These are phyloP conservation scores for Benthosema pterotum DNA, from an alignment of 2,797 vertebrate genomes.

Conservation along the genomic window DNA sequence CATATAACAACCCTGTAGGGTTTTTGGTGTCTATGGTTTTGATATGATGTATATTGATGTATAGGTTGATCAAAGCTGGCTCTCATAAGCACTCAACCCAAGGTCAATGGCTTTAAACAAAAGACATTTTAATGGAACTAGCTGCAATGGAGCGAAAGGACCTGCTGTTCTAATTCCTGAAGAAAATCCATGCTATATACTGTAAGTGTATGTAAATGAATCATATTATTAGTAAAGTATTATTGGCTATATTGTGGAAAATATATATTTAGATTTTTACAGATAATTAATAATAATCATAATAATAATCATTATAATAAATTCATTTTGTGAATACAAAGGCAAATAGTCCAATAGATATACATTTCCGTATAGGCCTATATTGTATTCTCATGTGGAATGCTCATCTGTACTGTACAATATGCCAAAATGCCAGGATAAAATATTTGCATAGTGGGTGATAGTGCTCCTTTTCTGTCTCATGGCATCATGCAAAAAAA, in stretches of 20 bases:
- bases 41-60: too few relatives aligned
- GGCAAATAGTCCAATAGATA: not conserved
- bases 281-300: not conserved
- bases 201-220: not conserved
- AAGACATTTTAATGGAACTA: not conserved
- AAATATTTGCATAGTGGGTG: not conserved
- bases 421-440: too few relatives aligned
- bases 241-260: too few relatives aligned
- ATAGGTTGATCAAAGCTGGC: not conserved
- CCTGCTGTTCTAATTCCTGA: not conserved
- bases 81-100: not conserved
- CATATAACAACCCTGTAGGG: too few relatives aligned
- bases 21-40: too few relatives aligned
- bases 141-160: not conserved
- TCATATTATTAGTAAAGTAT: not conserved
- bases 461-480: not conserved
- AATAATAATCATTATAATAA: not conserved
- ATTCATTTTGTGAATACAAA: not conserved
- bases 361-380: too few relatives aligned
- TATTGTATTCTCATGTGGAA: too few relatives aligned
- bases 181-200: not conserved
- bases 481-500: slow-evolving; percentile 20
- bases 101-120: not conserved
- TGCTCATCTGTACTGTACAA: too few relatives aligned
- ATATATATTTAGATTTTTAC: not conserved